phyloP scores from a whole-genome alignment of 2,113 vertebrate genomes.

The Dipodomys stephensi region DNA sequence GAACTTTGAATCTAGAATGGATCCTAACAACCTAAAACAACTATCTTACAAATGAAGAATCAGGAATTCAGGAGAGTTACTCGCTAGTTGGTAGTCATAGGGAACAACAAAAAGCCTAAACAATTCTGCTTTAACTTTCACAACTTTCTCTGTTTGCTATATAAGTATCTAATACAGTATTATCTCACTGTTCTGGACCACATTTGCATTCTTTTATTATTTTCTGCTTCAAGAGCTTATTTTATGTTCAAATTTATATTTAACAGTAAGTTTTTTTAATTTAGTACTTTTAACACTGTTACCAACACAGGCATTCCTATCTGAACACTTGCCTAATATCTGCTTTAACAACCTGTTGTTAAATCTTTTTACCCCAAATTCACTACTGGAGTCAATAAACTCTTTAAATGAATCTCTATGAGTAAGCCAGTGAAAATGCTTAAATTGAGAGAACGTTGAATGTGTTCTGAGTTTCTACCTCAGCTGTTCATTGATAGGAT shows the following conservation, averaged over 20 bases:
- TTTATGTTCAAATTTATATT: neutral
- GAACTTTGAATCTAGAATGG: neutral
- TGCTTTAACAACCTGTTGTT: neutral
- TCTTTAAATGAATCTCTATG: neutral
- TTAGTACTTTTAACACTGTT: neutral
- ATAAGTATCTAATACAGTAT: neutral
- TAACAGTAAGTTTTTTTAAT: neutral
- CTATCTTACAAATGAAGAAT: neutral
- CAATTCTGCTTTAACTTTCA: neutral
- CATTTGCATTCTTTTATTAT: slow-evolving; percentile 19
- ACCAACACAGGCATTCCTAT: neutral
- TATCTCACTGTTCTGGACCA: neutral
- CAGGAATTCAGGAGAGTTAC: neutral
- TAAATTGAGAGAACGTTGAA: neutral
- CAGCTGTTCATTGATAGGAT: neutral
- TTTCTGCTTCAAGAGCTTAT: neutral
- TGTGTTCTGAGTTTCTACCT: neutral
- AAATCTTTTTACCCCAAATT: slow-evolving; percentile 29
- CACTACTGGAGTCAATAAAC: neutral
- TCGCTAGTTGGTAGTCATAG: neutral
- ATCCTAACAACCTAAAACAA: neutral
- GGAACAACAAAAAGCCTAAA: neutral
- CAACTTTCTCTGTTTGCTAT: neutral
- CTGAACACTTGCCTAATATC: neutral
- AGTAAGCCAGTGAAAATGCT: neutral